Evolutionary conservation across 1,140 invertebrate species (phyloP).

Genomic region (Cydia pomonella): DNA sequence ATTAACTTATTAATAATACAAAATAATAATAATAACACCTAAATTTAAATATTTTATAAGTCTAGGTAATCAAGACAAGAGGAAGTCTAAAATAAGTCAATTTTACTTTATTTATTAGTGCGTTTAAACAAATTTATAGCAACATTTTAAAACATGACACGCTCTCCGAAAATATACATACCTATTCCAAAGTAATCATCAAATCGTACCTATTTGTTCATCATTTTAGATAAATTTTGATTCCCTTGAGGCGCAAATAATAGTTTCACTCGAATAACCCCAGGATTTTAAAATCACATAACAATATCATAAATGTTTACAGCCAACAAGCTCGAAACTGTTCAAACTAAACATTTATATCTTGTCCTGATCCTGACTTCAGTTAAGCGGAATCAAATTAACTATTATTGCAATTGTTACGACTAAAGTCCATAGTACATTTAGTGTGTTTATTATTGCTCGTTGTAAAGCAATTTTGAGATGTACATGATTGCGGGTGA

Average conservation of each 20-base stretch:
- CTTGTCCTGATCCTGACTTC: conserved; percentile 60
- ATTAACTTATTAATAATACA: too few relatives aligned
- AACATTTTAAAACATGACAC: too few relatives aligned
- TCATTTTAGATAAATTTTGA: background rate
- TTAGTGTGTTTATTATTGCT: conserved; percentile 3
- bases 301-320: conserved; percentile 58
- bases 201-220: background rate
- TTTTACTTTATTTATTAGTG: too few relatives aligned
- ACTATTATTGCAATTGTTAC: conserved; percentile 73
- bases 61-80: too few relatives aligned
- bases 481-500: background rate
- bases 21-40: too few relatives aligned
- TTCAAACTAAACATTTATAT: conserved; percentile 54
- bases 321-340: conserved; percentile 49
- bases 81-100: too few relatives aligned
- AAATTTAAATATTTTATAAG: too few relatives aligned
- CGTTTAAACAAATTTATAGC: too few relatives aligned
- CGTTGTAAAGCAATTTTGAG: conserved; percentile 14
- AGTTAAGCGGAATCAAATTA: conserved; percentile 70
- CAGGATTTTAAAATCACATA: conserved; percentile 52
- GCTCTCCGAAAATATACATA: too few relatives aligned
- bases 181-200: too few relatives aligned
- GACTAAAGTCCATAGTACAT: conserved; percentile 52
- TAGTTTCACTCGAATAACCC: conserved; percentile 14
- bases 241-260: background rate